These are phyloP conservation scores for Mantis religiosa DNA, from an alignment of 2,888 invertebrate species.

Conservation along the genomic window DNA sequence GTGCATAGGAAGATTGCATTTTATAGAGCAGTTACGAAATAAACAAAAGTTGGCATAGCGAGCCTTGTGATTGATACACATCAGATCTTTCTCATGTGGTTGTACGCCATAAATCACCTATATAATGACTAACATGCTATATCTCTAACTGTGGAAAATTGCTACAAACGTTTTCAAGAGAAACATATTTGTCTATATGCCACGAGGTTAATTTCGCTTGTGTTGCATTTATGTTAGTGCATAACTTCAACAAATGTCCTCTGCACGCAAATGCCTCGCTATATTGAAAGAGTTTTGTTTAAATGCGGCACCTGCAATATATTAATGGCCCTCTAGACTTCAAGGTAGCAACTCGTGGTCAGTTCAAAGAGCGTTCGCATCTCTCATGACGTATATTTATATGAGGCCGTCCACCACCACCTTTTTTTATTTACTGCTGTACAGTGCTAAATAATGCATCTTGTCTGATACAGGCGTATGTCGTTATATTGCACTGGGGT, in stretches of 20 bases:
- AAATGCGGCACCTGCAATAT: not conserved
- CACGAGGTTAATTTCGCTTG: no score
- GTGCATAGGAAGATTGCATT: no score
- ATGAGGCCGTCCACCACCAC: not conserved
- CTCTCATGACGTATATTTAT: not conserved
- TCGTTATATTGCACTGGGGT: not conserved
- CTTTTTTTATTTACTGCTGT: not conserved
- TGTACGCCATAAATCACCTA: no score
- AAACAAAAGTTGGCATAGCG: no score
- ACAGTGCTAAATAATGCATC: not conserved
- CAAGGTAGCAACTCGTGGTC: not conserved
- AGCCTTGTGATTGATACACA: no score
- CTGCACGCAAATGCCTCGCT: not conserved
- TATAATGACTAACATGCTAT: no score
- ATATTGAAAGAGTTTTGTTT: not conserved
- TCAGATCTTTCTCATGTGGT: no score
- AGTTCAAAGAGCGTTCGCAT: not conserved
- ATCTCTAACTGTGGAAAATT: no score
- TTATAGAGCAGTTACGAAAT: no score
- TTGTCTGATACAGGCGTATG: not conserved
- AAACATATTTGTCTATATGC: no score
- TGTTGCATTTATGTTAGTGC: no score
- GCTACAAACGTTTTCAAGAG: no score
- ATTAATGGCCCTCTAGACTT: not conserved
- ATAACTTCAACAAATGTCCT: not conserved